These are phyloP conservation scores for Lissonota sp. DNA, from an alignment of 2,888 invertebrate species.

Conservation along the genomic window DNA sequence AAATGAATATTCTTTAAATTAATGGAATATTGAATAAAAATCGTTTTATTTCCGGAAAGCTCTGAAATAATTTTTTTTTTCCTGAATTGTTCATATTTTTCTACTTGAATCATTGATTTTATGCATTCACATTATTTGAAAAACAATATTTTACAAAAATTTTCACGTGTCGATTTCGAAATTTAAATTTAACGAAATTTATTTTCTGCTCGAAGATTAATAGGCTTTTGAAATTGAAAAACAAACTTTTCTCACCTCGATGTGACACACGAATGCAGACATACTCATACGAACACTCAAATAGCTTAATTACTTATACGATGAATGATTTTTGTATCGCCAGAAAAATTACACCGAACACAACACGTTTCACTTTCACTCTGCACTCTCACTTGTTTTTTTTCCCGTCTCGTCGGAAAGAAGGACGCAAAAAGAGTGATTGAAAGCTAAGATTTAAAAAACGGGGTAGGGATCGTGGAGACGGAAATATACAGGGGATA, in stretches of 20 bases:
- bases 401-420: background rate
- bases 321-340: background rate
- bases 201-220: background rate
- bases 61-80: too few species aligned
- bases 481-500: constrained; percentile 12
- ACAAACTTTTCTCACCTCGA: background rate
- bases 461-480: background rate
- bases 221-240: background rate
- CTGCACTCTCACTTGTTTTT: constrained; percentile 48
- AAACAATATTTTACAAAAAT: background rate
- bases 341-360: constrained; percentile 22
- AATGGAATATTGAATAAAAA: background rate
- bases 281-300: background rate
- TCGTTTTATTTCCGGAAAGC: background rate
- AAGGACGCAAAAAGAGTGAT: background rate
- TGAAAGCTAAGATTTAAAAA: background rate
- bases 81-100: too few species aligned
- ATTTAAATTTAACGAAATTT: background rate
- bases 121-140: background rate
- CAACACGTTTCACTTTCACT: constrained; percentile 54
- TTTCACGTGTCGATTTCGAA: too few species aligned
- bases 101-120: background rate
- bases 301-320: background rate
- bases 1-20: background rate
- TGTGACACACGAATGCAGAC: background rate